Percentiles rank a stretch among this genome's conserved stretches.
phyloP scores from a whole-genome alignment of 2,888 invertebrate species.

The Aphelenchoides bicaudatus region DNA sequence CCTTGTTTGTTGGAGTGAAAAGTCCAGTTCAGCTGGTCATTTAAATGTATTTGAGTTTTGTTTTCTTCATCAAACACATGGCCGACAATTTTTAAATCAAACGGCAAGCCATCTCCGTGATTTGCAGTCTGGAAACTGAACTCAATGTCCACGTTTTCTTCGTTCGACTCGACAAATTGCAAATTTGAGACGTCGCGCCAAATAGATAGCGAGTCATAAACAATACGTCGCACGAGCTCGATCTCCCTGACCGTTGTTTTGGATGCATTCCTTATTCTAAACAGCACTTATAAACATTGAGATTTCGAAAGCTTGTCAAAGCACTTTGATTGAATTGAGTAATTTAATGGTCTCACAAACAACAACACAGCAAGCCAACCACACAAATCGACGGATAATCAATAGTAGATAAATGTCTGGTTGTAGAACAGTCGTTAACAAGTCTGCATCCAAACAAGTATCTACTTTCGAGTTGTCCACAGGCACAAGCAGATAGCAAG shows the following conservation, averaged over 20 bases:
- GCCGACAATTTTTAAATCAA: constrained; percentile 28
- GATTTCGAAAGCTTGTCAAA: too few species aligned
- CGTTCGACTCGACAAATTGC: constrained; percentile 52
- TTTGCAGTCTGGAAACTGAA: constrained; percentile 68
- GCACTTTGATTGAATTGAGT: too few species aligned
- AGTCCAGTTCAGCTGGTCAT: constrained; percentile 34
- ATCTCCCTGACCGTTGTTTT: constrained; percentile 17
- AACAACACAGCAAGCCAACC: too few species aligned
- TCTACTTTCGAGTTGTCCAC: too few species aligned
- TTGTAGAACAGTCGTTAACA: too few species aligned
- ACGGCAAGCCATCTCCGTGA: constrained; percentile 35
- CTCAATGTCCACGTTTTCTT: constrained; percentile 71
- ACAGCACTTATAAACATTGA: constrained; percentile 3
- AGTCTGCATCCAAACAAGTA: too few species aligned
- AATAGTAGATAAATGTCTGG: too few species aligned
- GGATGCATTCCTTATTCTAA: constrained; percentile 24
- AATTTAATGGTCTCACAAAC: too few species aligned
- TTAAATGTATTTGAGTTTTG: constrained; percentile 32
- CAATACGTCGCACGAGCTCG: constrained; percentile 57
- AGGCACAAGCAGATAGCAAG: too few species aligned
- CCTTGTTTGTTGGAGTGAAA: constrained; percentile 12
- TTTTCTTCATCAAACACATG: constrained; percentile 21
- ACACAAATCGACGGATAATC: too few species aligned
- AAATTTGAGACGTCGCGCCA: constrained; percentile 69
- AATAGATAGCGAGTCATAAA: constrained; percentile 68